Evolutionary conservation across 2,113 vertebrate genomes (phyloP), one percentile per base, ranked within the genome.

Genomic region (Tychaedon coryphoeus): DNA sequence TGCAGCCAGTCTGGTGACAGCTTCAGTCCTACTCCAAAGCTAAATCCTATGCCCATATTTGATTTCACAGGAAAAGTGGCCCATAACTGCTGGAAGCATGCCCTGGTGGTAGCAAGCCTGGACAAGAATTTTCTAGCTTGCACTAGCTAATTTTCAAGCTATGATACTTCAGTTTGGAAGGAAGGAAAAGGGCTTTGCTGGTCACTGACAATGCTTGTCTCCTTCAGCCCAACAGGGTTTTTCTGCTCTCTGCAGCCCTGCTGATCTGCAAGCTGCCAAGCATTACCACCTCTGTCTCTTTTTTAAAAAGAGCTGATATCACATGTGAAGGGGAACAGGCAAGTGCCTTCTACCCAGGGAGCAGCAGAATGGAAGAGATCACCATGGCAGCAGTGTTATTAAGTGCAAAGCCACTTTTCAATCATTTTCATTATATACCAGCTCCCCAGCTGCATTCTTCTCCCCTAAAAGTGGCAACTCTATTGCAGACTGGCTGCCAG

Each of bases 341-440:
- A 85, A 95, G 77, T 61, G 91, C 88, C 92, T 91, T 92, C 85
- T 79, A 88, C 86, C 65, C 88, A 88, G 93, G 22, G 7, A 95
- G 93, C 81, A 87, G 74, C 81, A 90, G 92, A 92, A 92, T 79
- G 81, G 93, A 82, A 80, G 80, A 81, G 86, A 96, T 97, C 96
- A 94, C 96, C 95, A 96, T 97, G 96, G 93, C 89, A 97, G 97
- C 95, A 69, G 70, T 15, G 48, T 90, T 94, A 95, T 92, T 93
- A 92, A 95, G 92, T 71, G 90, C 90, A 96, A 97, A 96, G 82
- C 88, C 93, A 94, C 95, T 93, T 96, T 97, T 94, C 95, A 86
- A 66, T 96, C 70, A 87, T 94, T 96, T 95, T 90, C 70, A 33
- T 96, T 86, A 74, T 20, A 79, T 62, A 84, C 84, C 78, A 65